These are phyloP conservation scores for Varanus salvator DNA, from an alignment of 2,113 vertebrate species.

Conservation along the genomic window DNA sequence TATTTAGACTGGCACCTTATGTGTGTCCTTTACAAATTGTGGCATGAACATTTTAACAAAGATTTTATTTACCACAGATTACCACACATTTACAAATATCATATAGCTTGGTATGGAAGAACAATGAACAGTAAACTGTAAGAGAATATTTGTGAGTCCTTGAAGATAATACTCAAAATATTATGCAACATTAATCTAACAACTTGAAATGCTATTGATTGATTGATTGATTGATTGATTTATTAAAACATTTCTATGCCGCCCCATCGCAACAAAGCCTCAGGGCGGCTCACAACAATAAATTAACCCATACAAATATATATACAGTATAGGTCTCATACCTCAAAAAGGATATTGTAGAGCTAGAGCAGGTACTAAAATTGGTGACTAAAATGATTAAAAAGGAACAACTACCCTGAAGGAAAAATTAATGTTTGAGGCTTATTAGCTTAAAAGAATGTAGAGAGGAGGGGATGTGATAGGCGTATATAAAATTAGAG, in stretches of 20 bases:
- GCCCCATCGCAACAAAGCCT: too few species aligned
- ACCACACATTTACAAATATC: conserved; percentile 32
- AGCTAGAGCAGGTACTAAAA: background rate
- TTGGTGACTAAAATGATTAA: background rate
- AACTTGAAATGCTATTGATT: background rate
- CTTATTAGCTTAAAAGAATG: background rate
- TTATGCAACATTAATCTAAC: background rate
- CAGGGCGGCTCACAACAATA: too few species aligned
- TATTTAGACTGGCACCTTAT: conserved; percentile 51
- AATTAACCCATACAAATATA: too few species aligned
- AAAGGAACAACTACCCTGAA: background rate
- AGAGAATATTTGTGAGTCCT: conserved; percentile 14
- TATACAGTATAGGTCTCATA: too few species aligned
- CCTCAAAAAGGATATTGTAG: background rate
- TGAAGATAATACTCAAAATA: background rate
- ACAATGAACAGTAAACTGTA: conserved; percentile 24
- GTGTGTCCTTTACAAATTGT: conserved; percentile 49
- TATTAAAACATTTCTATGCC: too few species aligned
- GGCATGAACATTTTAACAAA: conserved; percentile 46
- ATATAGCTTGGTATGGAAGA: conserved; percentile 28
- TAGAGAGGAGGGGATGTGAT: background rate
- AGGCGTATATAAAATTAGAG: background rate
- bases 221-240: too few species aligned
- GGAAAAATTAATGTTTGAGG: background rate
- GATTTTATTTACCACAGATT: conserved; percentile 52